Conservation (phyloP, 1,140 invertebrate species). For the Nebria ingens region DNA sequence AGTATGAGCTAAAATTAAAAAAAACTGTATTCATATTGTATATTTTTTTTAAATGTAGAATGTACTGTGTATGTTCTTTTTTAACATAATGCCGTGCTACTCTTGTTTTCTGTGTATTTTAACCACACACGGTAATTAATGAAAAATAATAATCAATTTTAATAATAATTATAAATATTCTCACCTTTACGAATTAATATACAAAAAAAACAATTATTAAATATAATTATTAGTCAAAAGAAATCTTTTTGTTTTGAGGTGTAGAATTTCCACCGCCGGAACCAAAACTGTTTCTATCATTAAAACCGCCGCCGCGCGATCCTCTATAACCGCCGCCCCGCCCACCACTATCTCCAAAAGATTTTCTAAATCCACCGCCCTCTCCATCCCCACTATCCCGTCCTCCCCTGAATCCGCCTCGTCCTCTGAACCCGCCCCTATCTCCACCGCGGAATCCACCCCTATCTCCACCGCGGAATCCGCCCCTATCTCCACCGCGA, state of each 20-base stretch:
- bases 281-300: conserved; percentile 47
- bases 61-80: too few relatives aligned
- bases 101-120: too few relatives aligned
- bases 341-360: conserved; percentile 24
- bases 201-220: conserved; percentile 13
- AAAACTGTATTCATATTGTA: too few relatives aligned
- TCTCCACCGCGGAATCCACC: conserved; percentile 25
- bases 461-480: conserved; percentile 20
- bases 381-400: conserved; percentile 36
- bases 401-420: conserved; percentile 34
- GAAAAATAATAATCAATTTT: too few relatives aligned
- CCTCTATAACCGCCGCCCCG: conserved; percentile 21
- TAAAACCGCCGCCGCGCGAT: conserved; percentile 32
- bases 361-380: conserved; percentile 27
- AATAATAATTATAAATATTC: too few relatives aligned
- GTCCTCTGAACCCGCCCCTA: conserved; percentile 31
- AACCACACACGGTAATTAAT: too few relatives aligned
- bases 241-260: conserved; percentile 69
- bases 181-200: too few relatives aligned
- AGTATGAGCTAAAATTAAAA: too few relatives aligned
- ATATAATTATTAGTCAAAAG: conserved; percentile 56
- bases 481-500: conserved; percentile 28
- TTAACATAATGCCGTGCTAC: too few relatives aligned
- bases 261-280: conserved; percentile 32
- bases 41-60: too few relatives aligned